Evolutionary conservation across 1,140 invertebrate genomes (phyloP), one percentile per base, ranked within the genome.

Genomic region (Euwallacea fornicatus): DNA sequence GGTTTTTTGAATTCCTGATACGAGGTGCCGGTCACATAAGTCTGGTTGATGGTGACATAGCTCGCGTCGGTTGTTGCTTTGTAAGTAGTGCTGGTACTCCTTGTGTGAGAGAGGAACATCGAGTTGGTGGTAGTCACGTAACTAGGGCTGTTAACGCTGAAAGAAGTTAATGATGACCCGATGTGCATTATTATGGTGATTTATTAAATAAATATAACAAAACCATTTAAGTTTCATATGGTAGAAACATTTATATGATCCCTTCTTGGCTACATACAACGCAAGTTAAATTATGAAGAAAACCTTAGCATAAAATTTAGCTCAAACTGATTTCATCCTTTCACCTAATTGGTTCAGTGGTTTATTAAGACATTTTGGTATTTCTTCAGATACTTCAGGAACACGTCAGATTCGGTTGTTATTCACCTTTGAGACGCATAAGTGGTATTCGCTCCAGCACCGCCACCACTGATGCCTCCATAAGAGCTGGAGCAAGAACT

Each of bases 401-500:
- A n/a, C n/a, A n/a, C n/a, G n/a, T n/a, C n/a, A 33, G 4, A 33
- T 46, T 50, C 10, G 50, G 50, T 7, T 50, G 9, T 46, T 7
- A 43, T 58, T 61, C 56, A 69, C 67, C 67, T 66, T 44, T 59
- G 54, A 43, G 7, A 55, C 0, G 66, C 71, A 41, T 68, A 72
- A 61, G 44, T 63, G n/a, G 66, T 68, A 42, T 9, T 58, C 43
- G 42, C 42, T 53, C 10, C 62, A 0, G 69, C 69, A 42, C 62
- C 70, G n/a, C 15, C 60, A 7, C 54, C 42, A 4, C 62, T 11
- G 9, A 16, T 15, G 21, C 43, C 44, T 2, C 69, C 73, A 63
- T 75, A 78, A 13, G 75, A 71, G 59, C 76, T 77, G 8, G 78
- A 77, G 9, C 73, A 75, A 16, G 66, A 69, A 8, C 76, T 77